A percentile compares a stretch with the other conserved stretches of the same genome.
These are phyloP conservation scores for Penaeus monodon DNA, from an alignment of 2,888 invertebrate species.

Conservation along the genomic window DNA sequence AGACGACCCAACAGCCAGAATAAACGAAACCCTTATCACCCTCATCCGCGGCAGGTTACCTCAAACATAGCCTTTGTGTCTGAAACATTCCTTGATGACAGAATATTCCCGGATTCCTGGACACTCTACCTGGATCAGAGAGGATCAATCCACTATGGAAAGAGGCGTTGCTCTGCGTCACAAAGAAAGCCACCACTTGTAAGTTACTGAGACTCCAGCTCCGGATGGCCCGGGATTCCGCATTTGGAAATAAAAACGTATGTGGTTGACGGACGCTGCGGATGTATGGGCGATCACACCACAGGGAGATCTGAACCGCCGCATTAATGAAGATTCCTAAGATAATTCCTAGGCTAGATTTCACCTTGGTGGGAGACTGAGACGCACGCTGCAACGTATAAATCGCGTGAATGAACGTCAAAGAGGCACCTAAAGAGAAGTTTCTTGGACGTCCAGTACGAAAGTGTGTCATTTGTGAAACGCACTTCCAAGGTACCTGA, in stretches of 20 bases:
- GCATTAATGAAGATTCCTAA: no score
- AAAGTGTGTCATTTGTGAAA: neutral
- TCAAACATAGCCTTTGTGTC: neutral
- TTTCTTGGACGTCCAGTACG: no score
- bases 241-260: neutral
- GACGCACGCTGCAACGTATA: neutral
- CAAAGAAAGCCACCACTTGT: neutral
- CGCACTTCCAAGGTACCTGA: neutral
- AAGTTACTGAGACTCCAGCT: neutral
- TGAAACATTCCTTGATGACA: conserved; percentile 7
- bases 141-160: conserved; percentile 1
- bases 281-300: no score
- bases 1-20: no score
- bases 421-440: neutral
- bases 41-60: no score
- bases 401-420: neutral
- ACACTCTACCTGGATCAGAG: conserved; percentile 3
- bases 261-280: neutral
- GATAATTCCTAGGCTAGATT: no score
- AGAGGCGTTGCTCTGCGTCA: neutral
- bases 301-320: no score
- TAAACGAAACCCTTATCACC: no score
- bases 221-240: neutral
- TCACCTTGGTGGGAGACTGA: neutral
- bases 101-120: neutral